Evolutionary conservation across 1,140 invertebrate species (phyloP), one percentile per base, ranked within the genome.

Genomic region (Zophobas morio): DNA sequence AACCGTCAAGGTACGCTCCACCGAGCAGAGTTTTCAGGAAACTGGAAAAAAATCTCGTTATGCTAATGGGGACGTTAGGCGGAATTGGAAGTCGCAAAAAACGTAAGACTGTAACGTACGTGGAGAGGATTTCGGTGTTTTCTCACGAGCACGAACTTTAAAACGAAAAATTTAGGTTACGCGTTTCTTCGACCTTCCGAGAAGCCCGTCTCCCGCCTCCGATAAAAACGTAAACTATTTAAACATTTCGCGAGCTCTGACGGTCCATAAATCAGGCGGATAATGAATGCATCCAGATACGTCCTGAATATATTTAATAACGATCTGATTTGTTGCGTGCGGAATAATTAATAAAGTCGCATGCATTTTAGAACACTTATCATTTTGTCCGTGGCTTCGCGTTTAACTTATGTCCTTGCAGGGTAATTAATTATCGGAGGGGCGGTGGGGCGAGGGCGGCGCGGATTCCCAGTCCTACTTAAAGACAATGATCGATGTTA

Each of bases 341-440:
- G 49, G 71, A 73, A 73, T 73, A 73, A 73, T 73, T 73, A 73
- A 73, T 73, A 73, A 54, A 73, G 47, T 73, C 71, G 71, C 49
- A 70, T 47, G 39, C 8, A 66, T 66, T 40, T 35, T 6, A 37
- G 60, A 66, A 39, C 60, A 66, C 60, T 66, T 66, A 66, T 66
- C 60, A 66, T 66, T 66, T 66, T n/a, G 60, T 42, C 39, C 6
- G 60, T 66, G 60, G 60, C 33, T 40, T 39, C 6, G 8, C 37
- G 60, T 66, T 66, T 66, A 66, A 66, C 37, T 66, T 66, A 66
- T 42, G 60, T 66, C 60, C 60, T 66, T 66, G 60, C 42, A 37
- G 60, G 33, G 60, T 66, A 66, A 66, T 66, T 66, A 66, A 66
- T 66, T 66, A 66, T 36, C 2, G 20, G 54, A 56, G 35, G 37